Base-by-base conservation (phyloP, 2,797 vertebrate genomes). In the Eulemur rubriventer region DNA sequence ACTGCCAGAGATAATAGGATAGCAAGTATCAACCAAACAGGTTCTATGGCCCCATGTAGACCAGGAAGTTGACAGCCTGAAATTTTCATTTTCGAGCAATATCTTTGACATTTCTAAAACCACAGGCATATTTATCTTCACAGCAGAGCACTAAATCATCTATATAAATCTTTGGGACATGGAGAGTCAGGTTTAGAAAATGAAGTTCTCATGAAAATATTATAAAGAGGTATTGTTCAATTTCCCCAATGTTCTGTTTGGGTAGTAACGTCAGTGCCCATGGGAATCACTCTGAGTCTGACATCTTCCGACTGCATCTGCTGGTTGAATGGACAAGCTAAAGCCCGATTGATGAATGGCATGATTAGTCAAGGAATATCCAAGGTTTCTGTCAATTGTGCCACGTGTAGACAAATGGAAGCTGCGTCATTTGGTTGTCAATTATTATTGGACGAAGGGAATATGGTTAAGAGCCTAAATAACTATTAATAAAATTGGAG, bases 61-160 rank as follows among this genome's bases (percentile, higher is more conserved):
- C 52, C 46, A n/a, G n/a, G 52, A 79, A 43, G 76, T 46, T 65
- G 59, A 69, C 50, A 84, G 46, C 30, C 52, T 46, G 46, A 46
- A 82, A 73, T 43, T 88, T 83, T 93, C 50, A 76, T 59, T 84
- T 80, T 70, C 46, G 46, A 80, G 63, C 46, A 92, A 14, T 65
- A n/a, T 80, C 52, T 91, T 52, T 91, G 52, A 88, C 38, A 80
- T 84, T 91, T 70, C 13, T 85, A 35, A 75, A 97, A 65, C n/a
- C 6, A 26, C 9, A 52, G 52, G 17, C 26, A 75, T 76, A 88
- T 83, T 89, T 89, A 83, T 78, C 61, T 80, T 80, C 76, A 79
- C 28, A 88, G 50, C 57, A 88, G 94, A 70, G 38, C 33, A 70
- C 30, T 81, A 55, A 79, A 76, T 75, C n/a, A 33, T 43, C 75